Conservation (phyloP, 2,888 invertebrate genomes). For the Agrotis exclamationis region DNA sequence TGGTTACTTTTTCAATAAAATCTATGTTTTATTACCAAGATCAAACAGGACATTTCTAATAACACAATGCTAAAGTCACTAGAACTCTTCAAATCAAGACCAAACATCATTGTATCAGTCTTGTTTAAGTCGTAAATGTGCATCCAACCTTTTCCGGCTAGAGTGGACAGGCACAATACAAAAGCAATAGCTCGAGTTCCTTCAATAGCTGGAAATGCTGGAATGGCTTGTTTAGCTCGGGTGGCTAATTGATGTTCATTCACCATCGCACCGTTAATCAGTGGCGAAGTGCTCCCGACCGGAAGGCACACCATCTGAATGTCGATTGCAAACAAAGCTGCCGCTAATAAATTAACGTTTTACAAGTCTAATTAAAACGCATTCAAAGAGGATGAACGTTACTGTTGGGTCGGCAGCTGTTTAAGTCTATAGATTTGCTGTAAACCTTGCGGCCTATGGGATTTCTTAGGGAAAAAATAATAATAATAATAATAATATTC, state of each 20-base stretch:
- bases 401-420: background rate
- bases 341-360: slow-evolving; percentile 46
- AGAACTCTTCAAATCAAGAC: background rate
- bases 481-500: no score
- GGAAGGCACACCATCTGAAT: slow-evolving; percentile 50
- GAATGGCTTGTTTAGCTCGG: slow-evolving; percentile 8
- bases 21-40: background rate
- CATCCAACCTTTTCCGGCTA: slow-evolving; percentile 1
- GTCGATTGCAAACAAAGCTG: slow-evolving; percentile 48
- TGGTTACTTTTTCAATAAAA: background rate
- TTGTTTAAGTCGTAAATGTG: slow-evolving; percentile 7
- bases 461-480: background rate
- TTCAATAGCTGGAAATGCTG: no score
- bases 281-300: slow-evolving; percentile 25
- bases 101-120: background rate
- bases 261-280: slow-evolving; percentile 47
- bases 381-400: slow-evolving; percentile 21
- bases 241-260: slow-evolving; percentile 46
- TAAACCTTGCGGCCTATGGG: background rate
- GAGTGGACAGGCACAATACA: background rate
- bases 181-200: slow-evolving; percentile 27
- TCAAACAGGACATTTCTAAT: background rate
- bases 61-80: background rate
- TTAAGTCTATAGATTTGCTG: slow-evolving; percentile 12
- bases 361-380: slow-evolving; percentile 54